phyloP scores from a whole-genome alignment of 2,888 invertebrate genomes.

The Clistopyga incitator region DNA sequence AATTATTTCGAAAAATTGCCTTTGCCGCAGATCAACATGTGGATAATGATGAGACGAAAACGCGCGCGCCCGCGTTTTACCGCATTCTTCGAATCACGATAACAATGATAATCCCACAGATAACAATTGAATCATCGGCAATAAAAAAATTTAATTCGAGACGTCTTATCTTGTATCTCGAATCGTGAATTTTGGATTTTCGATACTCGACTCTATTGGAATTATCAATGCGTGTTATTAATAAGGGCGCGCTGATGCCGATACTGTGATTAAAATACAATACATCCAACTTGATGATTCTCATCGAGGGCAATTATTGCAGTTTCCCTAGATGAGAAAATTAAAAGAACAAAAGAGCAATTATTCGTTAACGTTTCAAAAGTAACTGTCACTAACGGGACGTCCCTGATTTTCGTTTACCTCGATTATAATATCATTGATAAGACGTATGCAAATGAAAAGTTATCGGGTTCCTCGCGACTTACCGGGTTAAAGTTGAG shows the following conservation, averaged over 20 bases:
- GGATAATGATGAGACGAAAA: too few species aligned
- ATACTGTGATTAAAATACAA: too few species aligned
- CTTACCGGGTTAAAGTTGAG: slow-evolving; percentile 15
- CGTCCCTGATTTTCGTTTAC: neutral
- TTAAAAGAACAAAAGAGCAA: neutral
- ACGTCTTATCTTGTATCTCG: neutral
- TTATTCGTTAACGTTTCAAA: slow-evolving; percentile 4
- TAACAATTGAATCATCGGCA: neutral
- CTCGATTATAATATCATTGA: neutral
- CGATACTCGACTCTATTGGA: too few species aligned
- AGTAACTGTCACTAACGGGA: neutral
- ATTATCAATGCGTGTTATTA: too few species aligned
- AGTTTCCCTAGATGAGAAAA: neutral
- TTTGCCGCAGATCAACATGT: too few species aligned
- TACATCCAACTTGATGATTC: too few species aligned
- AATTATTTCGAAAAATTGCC: too few species aligned
- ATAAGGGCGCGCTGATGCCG: too few species aligned
- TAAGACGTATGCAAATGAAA: neutral
- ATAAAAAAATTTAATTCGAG: neutral
- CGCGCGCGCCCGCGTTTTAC: too few species aligned
- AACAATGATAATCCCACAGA: neutral
- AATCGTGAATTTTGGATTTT: too few species aligned
- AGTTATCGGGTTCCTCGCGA: neutral
- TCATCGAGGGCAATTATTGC: neutral
- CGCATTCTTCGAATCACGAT: slow-evolving; percentile 3